phyloP scores from a whole-genome alignment of 2,113 vertebrate species.

The Chaenogobius annularis region DNA sequence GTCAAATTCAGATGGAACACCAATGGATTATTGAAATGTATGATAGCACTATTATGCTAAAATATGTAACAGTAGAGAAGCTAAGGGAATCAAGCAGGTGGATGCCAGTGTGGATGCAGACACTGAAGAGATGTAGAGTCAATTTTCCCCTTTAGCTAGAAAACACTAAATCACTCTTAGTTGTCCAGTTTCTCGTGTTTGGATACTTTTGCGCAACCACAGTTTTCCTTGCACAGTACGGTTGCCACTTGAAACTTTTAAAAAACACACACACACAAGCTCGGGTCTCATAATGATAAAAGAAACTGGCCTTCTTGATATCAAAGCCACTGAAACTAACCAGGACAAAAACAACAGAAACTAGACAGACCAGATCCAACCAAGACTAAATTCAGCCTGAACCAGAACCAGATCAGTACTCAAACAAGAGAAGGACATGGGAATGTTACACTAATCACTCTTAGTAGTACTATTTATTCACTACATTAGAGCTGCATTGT shows the following conservation, averaged over 20 bases:
- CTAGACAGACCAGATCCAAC: not conserved
- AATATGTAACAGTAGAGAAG: slow-evolving; percentile 15
- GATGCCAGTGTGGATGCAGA: not conserved
- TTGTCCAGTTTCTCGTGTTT: slow-evolving; percentile 22
- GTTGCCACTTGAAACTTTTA: not conserved
- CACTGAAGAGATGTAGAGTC: slow-evolving; percentile 41
- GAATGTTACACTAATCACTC: no score
- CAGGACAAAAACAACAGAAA: not conserved
- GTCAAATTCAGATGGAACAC: not conserved
- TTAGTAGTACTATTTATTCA: no score
- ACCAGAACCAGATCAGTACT: no score
- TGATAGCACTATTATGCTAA: slow-evolving; percentile 31
- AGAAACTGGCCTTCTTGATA: no score
- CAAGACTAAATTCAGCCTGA: no score
- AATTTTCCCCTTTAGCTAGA: slow-evolving; percentile 54
- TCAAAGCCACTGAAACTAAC: no score
- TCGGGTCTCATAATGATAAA: no score
- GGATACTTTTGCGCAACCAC: slow-evolving; percentile 22
- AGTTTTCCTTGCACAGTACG: not conserved
- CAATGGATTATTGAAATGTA: slow-evolving; percentile 10
- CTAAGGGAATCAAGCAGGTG: slow-evolving; percentile 16
- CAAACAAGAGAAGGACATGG: no score
- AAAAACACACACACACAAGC: not conserved
- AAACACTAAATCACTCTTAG: slow-evolving; percentile 38
- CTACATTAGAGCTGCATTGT: not conserved